Conservation (phyloP, 2,888 invertebrate species). For the Helleia helle region DNA sequence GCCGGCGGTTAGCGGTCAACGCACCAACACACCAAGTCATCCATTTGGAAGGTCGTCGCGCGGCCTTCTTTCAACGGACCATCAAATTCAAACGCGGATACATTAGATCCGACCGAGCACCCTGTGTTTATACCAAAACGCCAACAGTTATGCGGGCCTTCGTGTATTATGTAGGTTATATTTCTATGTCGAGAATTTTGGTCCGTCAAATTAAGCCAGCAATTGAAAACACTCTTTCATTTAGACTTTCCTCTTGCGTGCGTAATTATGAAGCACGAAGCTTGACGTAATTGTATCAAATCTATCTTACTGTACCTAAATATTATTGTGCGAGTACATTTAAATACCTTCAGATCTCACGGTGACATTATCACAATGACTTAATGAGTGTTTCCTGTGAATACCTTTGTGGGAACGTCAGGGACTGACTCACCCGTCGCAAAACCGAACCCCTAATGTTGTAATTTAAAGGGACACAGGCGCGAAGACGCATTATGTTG, state of each 20-base stretch:
- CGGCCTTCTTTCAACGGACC: slow-evolving; percentile 65
- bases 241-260: slow-evolving; percentile 21
- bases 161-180: slow-evolving; percentile 63
- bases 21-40: slow-evolving; percentile 58
- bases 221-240: slow-evolving; percentile 20
- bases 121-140: slow-evolving; percentile 62
- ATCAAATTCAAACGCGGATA: slow-evolving; percentile 29
- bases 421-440: slow-evolving; percentile 45
- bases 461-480: slow-evolving; percentile 26
- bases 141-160: slow-evolving; percentile 65
- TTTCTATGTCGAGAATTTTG: slow-evolving; percentile 62
- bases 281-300: slow-evolving; percentile 22
- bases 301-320: slow-evolving; percentile 11
- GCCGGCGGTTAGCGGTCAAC: slow-evolving; percentile 39
- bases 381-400: slow-evolving; percentile 56
- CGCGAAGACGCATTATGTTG: slow-evolving; percentile 23
- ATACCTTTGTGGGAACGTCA: slow-evolving; percentile 61
- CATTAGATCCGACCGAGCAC: slow-evolving; percentile 32
- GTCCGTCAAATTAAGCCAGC: slow-evolving; percentile 25
- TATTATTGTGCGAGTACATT: slow-evolving; percentile 12
- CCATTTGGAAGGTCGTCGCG: slow-evolving; percentile 64
- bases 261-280: slow-evolving; percentile 21
- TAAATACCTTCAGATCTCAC: slow-evolving; percentile 40
- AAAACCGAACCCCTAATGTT: slow-evolving; percentile 32
- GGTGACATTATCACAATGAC: slow-evolving; percentile 54